Evolutionary conservation across 2,888 invertebrate species (phyloP), one percentile per base, ranked within the genome.

Genomic region (Mythimna ferrago): DNA sequence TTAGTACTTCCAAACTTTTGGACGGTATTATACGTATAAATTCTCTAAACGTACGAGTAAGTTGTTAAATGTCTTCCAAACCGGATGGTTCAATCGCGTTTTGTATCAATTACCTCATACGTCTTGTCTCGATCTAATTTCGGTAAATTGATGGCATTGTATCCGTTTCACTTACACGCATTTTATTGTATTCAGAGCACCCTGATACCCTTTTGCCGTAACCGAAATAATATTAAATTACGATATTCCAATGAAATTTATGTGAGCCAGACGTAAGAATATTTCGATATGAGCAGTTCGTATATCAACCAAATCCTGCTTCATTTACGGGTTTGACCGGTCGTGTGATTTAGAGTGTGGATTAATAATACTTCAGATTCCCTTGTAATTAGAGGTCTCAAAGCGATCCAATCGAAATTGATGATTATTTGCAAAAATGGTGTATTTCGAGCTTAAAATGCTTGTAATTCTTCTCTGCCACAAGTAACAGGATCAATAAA

Each of bases 161-260:
- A 78, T 74, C 75, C 26, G 69, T 84, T 86, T 72, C 66, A 78
- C 70, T 82, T 82, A 75, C 54, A 71, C 63, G 58, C 57, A 78
- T 82, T 77, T 75, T 68, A 77, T 78, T 74, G 38, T 72, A 71
- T 84, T 80, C 76, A 62, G 74, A 74, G 60, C 60, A 66, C 57
- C 71, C 32, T 71, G 64, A 75, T 74, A 57, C 35, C 62, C 16
- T 51, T 69, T 61, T 38, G 64, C 35, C 62, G 48, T 70, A 67
- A 73, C 71, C 73, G 71, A 62, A 71, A 77, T 68, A 35, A 66
- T 73, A 76, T 85, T 73, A 67, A 71, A 79, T 80, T 75, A 73
- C 71, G 61, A 67, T 75, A 76, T 66, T 66, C 72, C 11, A 35
- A 70, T 64, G 11, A 48, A 66, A 80, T 66, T 48, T 56, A 60